Percentiles rank a stretch among this genome's conserved stretches.
These are phyloP conservation scores for Otolemur garnettii DNA, from an alignment of 2,113 vertebrate genomes.

Conservation along the genomic window DNA sequence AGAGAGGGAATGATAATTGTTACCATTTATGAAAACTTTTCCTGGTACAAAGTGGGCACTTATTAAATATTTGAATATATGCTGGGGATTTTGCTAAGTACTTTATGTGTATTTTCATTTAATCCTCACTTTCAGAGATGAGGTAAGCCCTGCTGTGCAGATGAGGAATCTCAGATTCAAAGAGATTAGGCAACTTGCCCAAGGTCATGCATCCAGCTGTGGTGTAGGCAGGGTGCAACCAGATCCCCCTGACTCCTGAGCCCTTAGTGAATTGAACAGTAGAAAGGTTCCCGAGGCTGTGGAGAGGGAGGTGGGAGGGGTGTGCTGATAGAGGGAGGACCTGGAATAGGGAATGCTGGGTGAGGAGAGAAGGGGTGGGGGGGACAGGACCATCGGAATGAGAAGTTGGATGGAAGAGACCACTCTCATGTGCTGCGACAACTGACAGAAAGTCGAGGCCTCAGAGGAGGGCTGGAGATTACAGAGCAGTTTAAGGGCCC, in stretches of 20 bases:
- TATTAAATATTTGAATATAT: constrained; percentile 10
- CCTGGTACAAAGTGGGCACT: neutral
- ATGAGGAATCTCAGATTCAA: neutral
- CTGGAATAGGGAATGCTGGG: neutral
- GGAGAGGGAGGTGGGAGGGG: no score
- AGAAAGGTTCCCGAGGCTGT: constrained; percentile 22
- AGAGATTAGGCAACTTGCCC: neutral
- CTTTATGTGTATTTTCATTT: neutral
- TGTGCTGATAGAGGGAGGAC: neutral
- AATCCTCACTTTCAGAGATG: constrained; percentile 44
- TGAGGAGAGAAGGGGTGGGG: neutral
- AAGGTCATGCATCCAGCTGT: neutral
- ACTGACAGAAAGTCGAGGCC: neutral
- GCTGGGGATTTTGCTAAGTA: constrained; percentile 44
- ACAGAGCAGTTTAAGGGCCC: neutral
- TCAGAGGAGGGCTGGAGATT: neutral
- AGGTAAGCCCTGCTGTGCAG: neutral
- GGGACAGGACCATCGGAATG: neutral
- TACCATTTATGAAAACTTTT: constrained; percentile 9
- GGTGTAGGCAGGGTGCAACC: neutral
- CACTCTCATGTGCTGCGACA: neutral
- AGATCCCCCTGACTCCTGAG: neutral
- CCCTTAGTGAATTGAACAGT: neutral
- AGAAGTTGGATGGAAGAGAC: neutral
- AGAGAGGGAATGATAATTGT: neutral